Percentiles rank a stretch among this genome's conserved stretches.
These are phyloP conservation scores for Campoplex nolae DNA, from an alignment of 2,888 invertebrate species.

Conservation along the genomic window DNA sequence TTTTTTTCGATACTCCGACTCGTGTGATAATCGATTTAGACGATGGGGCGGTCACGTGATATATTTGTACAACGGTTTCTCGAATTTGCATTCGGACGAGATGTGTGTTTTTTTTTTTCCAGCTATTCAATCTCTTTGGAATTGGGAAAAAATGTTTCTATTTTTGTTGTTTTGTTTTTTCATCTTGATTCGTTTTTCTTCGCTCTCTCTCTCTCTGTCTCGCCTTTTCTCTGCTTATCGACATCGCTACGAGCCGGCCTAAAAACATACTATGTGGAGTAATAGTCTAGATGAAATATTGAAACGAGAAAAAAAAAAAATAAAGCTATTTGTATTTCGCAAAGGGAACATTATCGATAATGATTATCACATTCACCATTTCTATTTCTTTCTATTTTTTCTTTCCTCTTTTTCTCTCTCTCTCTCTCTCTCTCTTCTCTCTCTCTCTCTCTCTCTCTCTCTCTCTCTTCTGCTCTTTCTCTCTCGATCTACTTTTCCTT, in stretches of 20 bases:
- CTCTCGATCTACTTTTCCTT: not conserved
- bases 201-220: not conserved
- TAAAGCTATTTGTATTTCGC: conserved; percentile 37
- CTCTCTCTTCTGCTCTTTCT: not conserved
- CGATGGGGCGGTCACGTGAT: conserved; percentile 81
- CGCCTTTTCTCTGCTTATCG: conserved; percentile 14
- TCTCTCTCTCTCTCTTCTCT: conserved; percentile 11
- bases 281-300: conserved; percentile 23
- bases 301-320: not conserved
- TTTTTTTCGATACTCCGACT: conserved; percentile 55
- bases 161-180: not conserved
- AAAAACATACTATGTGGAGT: conserved; percentile 35
- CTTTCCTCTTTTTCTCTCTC: not conserved
- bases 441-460: too few species aligned
- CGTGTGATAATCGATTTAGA: conserved; percentile 71
- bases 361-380: conserved; percentile 48
- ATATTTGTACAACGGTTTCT: conserved; percentile 76
- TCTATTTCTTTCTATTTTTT: conserved; percentile 12
- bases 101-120: conserved; percentile 57
- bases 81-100: conserved; percentile 61
- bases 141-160: conserved; percentile 7
- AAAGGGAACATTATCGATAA: conserved; percentile 42
- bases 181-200: not conserved
- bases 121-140: conserved; percentile 45
- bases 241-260: conserved; percentile 39